A percentile compares a stretch with the other conserved stretches of the same genome.
These are phyloP conservation scores for Hestina assimilis DNA, from an alignment of 1,140 invertebrate genomes.

Conservation along the genomic window DNA sequence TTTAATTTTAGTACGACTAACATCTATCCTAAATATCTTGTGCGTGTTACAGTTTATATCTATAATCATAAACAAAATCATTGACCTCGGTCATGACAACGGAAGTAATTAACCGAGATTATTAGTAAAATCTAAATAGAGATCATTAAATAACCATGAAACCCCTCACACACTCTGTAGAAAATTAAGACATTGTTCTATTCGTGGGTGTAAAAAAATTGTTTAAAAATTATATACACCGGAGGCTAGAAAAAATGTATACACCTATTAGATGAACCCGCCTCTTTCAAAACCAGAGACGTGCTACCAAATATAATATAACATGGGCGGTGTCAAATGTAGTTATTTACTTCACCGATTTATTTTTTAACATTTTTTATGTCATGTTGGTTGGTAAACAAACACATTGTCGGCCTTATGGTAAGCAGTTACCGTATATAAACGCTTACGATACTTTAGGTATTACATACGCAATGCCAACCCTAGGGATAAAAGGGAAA, in stretches of 20 bases:
- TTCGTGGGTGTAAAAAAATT: slow-evolving; percentile 6
- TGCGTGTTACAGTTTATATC: too few relatives aligned
- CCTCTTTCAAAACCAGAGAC: slow-evolving; percentile 38
- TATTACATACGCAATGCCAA: too few relatives aligned
- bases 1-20: too few relatives aligned
- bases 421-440: too few relatives aligned
- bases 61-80: not conserved
- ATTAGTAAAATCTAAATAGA: not conserved
- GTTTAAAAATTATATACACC: slow-evolving; percentile 21
- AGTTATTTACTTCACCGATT: too few relatives aligned
- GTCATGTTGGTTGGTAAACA: too few relatives aligned
- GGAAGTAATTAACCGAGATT: not conserved
- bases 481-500: too few relatives aligned
- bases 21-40: too few relatives aligned
- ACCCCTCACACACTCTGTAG: slow-evolving; percentile 12
- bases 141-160: slow-evolving; percentile 14
- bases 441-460: too few relatives aligned
- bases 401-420: too few relatives aligned
- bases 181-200: slow-evolving; percentile 29
- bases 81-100: not conserved
- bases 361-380: not conserved
- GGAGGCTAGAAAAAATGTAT: slow-evolving; percentile 39
- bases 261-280: slow-evolving; percentile 49
- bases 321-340: not conserved
- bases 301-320: not conserved